Evolutionary conservation across 2,797 vertebrate genomes (phyloP).

Genomic region (Yasuhikotakia modesta): DNA sequence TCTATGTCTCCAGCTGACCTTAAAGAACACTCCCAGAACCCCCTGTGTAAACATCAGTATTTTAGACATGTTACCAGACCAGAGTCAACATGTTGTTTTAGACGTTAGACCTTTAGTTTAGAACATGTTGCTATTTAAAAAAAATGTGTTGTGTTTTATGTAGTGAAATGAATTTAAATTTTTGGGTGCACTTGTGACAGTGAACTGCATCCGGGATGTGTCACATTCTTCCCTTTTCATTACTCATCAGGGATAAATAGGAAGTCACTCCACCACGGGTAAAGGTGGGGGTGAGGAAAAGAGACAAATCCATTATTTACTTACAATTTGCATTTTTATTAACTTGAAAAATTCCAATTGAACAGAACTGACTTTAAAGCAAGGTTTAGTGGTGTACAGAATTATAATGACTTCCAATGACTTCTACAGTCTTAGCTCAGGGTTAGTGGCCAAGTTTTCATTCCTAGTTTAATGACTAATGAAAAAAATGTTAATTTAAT

Average conservation of each 20-base stretch:
- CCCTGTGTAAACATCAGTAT: slow-evolving; percentile 26
- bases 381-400: background rate
- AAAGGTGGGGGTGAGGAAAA: background rate
- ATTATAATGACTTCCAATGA: slow-evolving; percentile 35
- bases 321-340: too few species aligned
- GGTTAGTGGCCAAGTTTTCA: slow-evolving; percentile 29
- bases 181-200: slow-evolving; percentile 32
- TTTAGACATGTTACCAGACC: background rate
- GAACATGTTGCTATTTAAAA: background rate
- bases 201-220: slow-evolving; percentile 24
- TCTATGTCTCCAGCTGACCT: slow-evolving; percentile 29
- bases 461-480: slow-evolving; percentile 32
- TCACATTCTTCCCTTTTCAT: slow-evolving; percentile 40
- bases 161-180: too few species aligned
- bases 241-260: slow-evolving; percentile 33
- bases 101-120: too few species aligned
- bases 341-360: slow-evolving; percentile 5
- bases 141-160: background rate
- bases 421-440: slow-evolving; percentile 26
- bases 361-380: slow-evolving; percentile 5
- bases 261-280: slow-evolving; percentile 31
- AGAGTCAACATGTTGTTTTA: too few species aligned
- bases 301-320: background rate
- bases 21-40: background rate
- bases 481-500: background rate